These are phyloP conservation scores for Siniperca chuatsi DNA, from an alignment of 2,113 vertebrate genomes.

Conservation along the genomic window DNA sequence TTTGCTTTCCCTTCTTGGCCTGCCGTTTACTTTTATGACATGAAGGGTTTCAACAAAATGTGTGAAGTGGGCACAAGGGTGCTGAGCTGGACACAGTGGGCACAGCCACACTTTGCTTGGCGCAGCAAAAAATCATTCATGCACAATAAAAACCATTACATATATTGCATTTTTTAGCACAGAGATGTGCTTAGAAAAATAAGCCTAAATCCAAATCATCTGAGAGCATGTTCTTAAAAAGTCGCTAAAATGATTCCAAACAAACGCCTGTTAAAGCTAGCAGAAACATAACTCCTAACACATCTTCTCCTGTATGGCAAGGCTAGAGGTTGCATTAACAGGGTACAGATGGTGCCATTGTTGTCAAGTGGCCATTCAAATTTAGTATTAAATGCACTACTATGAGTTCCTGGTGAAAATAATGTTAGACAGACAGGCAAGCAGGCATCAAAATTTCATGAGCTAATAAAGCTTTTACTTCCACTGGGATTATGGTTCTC, in stretches of 20 bases:
- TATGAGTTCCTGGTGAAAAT: slow-evolving; percentile 14
- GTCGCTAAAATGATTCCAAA: not conserved
- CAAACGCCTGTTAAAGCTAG: not conserved
- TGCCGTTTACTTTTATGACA: slow-evolving; percentile 2
- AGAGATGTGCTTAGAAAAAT: slow-evolving; percentile 3
- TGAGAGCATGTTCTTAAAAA: slow-evolving; percentile 15
- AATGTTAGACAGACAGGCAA: slow-evolving; percentile 27
- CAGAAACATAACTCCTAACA: not conserved
- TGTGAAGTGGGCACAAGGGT: slow-evolving; percentile 20
- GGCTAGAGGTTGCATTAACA: slow-evolving; percentile 17
- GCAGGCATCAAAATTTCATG: slow-evolving; percentile 54
- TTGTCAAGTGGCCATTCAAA: slow-evolving; percentile 18
- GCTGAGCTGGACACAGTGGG: not conserved
- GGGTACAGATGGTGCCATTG: slow-evolving; percentile 34
- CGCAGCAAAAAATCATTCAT: not conserved
- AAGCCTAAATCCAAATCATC: slow-evolving; percentile 22
- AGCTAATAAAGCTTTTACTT: slow-evolving; percentile 76
- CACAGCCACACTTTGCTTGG: slow-evolving; percentile 22
- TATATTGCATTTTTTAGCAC: slow-evolving; percentile 32
- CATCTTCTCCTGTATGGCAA: not conserved
- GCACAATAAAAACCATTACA: slow-evolving; percentile 15
- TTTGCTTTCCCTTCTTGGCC: not conserved
- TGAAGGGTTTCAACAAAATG: slow-evolving; percentile 16
- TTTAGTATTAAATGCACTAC: slow-evolving; percentile 21
- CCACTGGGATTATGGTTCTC: slow-evolving; percentile 70